phyloP scores from a whole-genome alignment of 2,797 vertebrate genomes.

The Pipistrellus kuhlii region DNA sequence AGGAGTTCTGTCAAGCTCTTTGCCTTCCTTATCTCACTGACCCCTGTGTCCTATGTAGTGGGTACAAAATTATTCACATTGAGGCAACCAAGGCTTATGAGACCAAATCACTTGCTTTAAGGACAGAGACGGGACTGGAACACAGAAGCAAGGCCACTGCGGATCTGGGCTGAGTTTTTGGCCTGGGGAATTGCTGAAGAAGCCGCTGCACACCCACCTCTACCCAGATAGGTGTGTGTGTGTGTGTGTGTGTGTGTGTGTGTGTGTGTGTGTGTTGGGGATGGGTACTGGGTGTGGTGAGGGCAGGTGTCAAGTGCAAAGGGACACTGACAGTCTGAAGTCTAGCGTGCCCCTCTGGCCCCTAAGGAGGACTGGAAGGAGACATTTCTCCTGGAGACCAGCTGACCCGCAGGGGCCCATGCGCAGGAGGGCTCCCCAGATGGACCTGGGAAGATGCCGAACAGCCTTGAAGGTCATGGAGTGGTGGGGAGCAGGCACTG shows the following conservation, averaged over 20 bases:
- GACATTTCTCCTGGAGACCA: background rate
- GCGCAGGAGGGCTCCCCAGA: too few species aligned
- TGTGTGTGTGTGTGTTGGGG: too few species aligned
- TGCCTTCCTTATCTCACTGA: background rate
- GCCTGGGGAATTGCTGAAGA: background rate
- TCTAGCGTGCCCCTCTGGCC: fast-evolving
- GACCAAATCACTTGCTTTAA: background rate
- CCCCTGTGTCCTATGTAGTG: background rate
- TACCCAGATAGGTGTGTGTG: background rate
- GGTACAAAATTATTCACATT: background rate
- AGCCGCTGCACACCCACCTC: background rate
- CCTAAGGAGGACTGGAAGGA: background rate
- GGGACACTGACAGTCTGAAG: background rate
- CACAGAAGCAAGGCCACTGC: background rate
- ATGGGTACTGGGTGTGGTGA: background rate
- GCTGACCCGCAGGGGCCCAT: fast-evolving
- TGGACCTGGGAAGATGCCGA: fast-evolving
- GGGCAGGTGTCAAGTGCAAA: background rate
- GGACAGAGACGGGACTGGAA: background rate
- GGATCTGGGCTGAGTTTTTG: background rate
- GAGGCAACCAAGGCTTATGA: background rate
- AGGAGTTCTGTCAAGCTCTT: background rate
- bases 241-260: too few species aligned
- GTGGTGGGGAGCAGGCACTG: background rate
- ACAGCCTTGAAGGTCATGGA: background rate